These are phyloP conservation scores for Pelobates cultripes DNA, from an alignment of 2,797 vertebrate species.

Conservation along the genomic window DNA sequence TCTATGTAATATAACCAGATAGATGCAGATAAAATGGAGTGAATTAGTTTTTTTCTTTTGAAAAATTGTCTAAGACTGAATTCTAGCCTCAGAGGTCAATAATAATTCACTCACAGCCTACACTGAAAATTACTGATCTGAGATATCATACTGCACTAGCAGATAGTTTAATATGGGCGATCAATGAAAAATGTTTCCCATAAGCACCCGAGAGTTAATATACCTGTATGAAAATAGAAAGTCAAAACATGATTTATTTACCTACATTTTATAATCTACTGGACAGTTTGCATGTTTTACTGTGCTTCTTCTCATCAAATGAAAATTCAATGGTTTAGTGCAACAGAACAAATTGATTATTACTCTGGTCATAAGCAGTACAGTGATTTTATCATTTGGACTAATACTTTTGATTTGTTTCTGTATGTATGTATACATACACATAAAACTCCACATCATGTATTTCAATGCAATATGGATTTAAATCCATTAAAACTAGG, in stretches of 20 bases:
- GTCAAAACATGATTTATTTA: conserved; percentile 45
- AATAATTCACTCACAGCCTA: conserved; percentile 44
- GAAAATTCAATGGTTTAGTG: conserved; percentile 38
- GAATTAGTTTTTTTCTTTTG: conserved; percentile 37
- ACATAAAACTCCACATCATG: background rate
- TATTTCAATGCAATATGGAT: conserved; percentile 1
- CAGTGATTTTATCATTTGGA: conserved; percentile 24
- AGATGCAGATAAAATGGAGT: conserved; percentile 37
- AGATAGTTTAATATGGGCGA: conserved; percentile 40
- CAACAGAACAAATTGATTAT: conserved; percentile 25
- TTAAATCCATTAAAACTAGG: background rate
- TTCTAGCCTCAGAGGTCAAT: conserved; percentile 41
- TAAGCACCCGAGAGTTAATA: conserved; percentile 40
- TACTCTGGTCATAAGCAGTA: conserved; percentile 6
- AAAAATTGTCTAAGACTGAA: conserved; percentile 46
- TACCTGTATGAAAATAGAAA: conserved; percentile 46
- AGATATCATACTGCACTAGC: conserved; percentile 42
- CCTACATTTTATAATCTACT: conserved; percentile 37
- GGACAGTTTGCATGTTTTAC: conserved; percentile 42
- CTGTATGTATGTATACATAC: background rate
- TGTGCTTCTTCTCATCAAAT: conserved; percentile 28
- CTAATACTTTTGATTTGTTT: conserved; percentile 1
- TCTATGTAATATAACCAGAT: conserved; percentile 28
- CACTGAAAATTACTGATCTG: conserved; percentile 49
- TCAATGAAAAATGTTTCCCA: conserved; percentile 45